Base-by-base conservation (phyloP, 2,797 vertebrate genomes). In the Leptodactylus fallax region DNA sequence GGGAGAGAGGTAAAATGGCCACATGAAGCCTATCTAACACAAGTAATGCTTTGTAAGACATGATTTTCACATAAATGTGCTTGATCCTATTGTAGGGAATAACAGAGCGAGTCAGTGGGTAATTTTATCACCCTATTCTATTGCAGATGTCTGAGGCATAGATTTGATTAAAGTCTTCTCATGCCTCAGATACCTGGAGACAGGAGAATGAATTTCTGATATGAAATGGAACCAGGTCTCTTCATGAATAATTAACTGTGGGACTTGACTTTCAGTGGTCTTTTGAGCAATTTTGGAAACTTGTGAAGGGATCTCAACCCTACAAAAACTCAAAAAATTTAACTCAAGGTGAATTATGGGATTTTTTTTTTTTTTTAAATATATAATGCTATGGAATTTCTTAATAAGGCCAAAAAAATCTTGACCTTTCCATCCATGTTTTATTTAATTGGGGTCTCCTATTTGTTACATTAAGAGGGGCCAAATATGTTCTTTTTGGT, bases 51-150 rank as follows among this genome's bases (percentile, higher is more conserved):
- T 80, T 74, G 27, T 65, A 45, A 81, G 78, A 85, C 87, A 82
- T 65, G 58, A 76, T 77, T 81, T 85, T 74, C 58, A 65, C 83
- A 88, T 85, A 81, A 88, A 82, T 76, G n/a, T 74, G 13, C 10
- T 58, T 19, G 25, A 77, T 74, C 56, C 69, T 84, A 58, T 72
- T 84, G 27, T 84, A 84, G 25, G 53, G 69, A n/a, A 72, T 60
- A 76, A 47, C 55, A 23, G 51, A 56, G 81, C 82, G 45, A 84
- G 71, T 76, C 82, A 56, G 69, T 23, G 60, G 61, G 69, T 84
- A 56, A 76, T 76, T 84, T 76, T 84, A 84, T 84, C 55, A 56
- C 82, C 55, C 27, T 84, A n/a, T 60, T 84, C 69, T 47, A 72
- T 76, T 49, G 82, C 71, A 8, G 21, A 19, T 69, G 69, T 51